These are phyloP conservation scores for Habroteleia sp. DNA, from an alignment of 2,888 invertebrate genomes.

Conservation along the genomic window DNA sequence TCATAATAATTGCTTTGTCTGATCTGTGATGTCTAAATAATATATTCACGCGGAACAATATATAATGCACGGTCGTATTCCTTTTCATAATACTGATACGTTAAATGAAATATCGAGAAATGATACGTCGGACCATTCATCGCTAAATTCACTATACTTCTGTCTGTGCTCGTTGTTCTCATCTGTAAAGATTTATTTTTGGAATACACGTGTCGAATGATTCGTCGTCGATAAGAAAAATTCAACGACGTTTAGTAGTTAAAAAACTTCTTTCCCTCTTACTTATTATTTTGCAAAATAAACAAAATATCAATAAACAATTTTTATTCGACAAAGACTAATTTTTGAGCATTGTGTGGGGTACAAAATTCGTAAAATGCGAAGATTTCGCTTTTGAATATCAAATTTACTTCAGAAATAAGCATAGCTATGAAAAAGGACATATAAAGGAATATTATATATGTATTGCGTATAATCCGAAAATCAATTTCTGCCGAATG, in stretches of 20 bases:
- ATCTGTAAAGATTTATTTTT: conserved; percentile 37
- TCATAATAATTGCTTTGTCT: conserved; percentile 2
- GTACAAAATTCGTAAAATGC: too few relatives aligned
- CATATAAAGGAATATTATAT: too few relatives aligned
- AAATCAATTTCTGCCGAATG: too few relatives aligned
- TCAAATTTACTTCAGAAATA: too few relatives aligned
- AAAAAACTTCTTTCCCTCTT: too few relatives aligned
- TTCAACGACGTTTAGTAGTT: background rate
- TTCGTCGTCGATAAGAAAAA: conserved; percentile 29
- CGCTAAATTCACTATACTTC: conserved; percentile 28
- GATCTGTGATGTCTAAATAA: background rate
- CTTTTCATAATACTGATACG: conserved; percentile 27
- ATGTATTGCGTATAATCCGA: too few relatives aligned
- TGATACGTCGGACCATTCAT: conserved; percentile 32
- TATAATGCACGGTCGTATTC: conserved; percentile 11
- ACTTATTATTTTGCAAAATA: too few relatives aligned
- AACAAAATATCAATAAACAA: too few relatives aligned
- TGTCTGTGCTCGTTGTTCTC: conserved; percentile 15
- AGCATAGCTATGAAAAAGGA: too few relatives aligned
- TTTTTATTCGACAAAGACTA: too few relatives aligned
- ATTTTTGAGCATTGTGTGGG: too few relatives aligned
- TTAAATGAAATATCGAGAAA: conserved; percentile 45
- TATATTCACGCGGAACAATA: conserved; percentile 12
- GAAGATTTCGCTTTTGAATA: too few relatives aligned
- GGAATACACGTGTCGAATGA: conserved; percentile 21